Conservation (phyloP, 1,140 invertebrate species). For the Apolygus lucorum region DNA sequence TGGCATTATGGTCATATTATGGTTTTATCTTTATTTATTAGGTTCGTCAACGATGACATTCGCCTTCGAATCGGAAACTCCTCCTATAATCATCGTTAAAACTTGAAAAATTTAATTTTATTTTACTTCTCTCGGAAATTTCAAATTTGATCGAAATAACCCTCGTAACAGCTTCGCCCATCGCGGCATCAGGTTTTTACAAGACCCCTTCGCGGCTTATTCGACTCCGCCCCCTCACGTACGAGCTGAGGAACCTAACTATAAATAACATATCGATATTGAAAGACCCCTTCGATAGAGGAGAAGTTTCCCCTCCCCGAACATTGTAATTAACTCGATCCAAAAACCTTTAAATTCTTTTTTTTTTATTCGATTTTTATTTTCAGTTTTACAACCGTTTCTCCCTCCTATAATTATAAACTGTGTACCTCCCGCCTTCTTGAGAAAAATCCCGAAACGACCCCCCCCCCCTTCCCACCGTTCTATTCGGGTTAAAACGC, state of each 20-base stretch:
- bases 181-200: too few relatives aligned
- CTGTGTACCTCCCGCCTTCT: constrained; percentile 3
- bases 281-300: not conserved
- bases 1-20: too few relatives aligned
- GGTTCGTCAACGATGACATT: too few relatives aligned
- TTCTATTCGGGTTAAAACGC: not conserved
- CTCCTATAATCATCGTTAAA: too few relatives aligned
- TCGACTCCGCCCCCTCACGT: not conserved
- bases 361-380: not conserved
- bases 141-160: too few relatives aligned
- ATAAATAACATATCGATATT: constrained; percentile 17
- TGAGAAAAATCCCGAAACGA: too few relatives aligned
- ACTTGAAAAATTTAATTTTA: too few relatives aligned
- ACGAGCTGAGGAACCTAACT: not conserved
- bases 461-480: not conserved
- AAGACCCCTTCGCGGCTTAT: too few relatives aligned
- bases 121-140: too few relatives aligned
- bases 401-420: constrained; percentile 9
- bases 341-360: not conserved
- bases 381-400: constrained; percentile 7
- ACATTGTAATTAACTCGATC: constrained; percentile 8
- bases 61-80: too few relatives aligned
- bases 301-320: not conserved
- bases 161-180: too few relatives aligned
- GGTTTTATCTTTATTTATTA: too few relatives aligned